Evolutionary conservation across 2,888 invertebrate species (phyloP).

Genomic region (Melipona beecheii): DNA sequence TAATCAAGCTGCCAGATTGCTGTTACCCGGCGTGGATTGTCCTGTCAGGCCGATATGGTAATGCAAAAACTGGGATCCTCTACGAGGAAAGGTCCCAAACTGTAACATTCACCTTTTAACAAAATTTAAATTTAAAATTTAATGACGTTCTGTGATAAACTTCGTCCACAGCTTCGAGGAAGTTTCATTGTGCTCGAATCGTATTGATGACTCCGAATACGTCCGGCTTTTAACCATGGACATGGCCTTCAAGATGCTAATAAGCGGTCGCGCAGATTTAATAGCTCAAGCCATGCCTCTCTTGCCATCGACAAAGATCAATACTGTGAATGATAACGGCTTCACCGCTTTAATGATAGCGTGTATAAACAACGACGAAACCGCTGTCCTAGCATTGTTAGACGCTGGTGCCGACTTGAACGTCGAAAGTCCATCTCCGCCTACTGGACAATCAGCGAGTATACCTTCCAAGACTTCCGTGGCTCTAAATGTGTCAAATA

Average conservation of each 20-base stretch:
- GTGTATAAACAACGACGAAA: constrained; percentile 91
- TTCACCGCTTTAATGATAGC: constrained; percentile 94
- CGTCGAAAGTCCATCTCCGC: constrained; percentile 89
- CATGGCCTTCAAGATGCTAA: constrained; percentile 92
- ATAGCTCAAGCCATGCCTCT: constrained; percentile 91
- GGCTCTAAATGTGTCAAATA: constrained; percentile 61
- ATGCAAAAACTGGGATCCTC: constrained; percentile 25
- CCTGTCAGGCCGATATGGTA: constrained; percentile 91
- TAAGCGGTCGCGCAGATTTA: constrained; percentile 92
- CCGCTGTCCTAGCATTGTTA: constrained; percentile 88
- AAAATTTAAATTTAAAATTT: not conserved
- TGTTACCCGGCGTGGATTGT: constrained; percentile 95
- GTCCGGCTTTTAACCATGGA: constrained; percentile 88
- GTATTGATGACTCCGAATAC: constrained; percentile 85
- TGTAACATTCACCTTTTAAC: not conserved
- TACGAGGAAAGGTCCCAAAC: not conserved
- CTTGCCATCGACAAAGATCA: constrained; percentile 90
- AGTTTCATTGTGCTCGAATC: constrained; percentile 83
- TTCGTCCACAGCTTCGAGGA: constrained; percentile 85
- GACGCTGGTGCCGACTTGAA: constrained; percentile 94
- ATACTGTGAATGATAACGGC: constrained; percentile 91
- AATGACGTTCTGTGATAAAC: not conserved
- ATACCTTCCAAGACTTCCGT: constrained; percentile 71
- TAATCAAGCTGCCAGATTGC: constrained; percentile 93
- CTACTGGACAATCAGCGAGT: constrained; percentile 69